Evolutionary conservation across 2,888 invertebrate genomes (phyloP), one percentile per base, ranked within the genome.

Genomic region (Rhagonycha lutea): DNA sequence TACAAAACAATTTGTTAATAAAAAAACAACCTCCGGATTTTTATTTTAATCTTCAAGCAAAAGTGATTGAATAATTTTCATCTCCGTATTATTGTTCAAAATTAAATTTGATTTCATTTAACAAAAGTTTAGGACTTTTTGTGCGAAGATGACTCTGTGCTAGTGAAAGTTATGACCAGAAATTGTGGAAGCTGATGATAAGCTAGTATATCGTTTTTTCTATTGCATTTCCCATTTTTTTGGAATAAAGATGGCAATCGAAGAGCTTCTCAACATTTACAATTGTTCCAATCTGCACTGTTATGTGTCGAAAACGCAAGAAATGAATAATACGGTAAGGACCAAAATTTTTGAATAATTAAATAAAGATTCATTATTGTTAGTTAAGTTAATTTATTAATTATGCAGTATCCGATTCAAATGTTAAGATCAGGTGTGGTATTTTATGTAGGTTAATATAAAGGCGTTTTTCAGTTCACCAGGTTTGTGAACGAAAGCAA

Each of bases 371-470:
- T 23, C 24, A 8, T 65, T n/a, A 8, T 65, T n/a, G 12, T 14
- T 24, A n/a, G 26, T 12, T 65, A 65, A 12, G 24, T 12, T 18
- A 18, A 18, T 18, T 18, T 18, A 18, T 18, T 18, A 18, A 18
- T 18, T 18, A 18, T 24, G 24, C 47, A 47, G 7, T 32, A 32
- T 12, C 2, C 47, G n/a, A 47, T 47, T 47, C 2, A n/a, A 47
- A 12, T 47, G 47, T 47, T n/a, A 47, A 47, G 23, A n/a, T 74
- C 74, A 71, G 73, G 74, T 69, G 70, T 63, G 77, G 72, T 77
- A 8, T 18, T 5, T 65, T 76, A 76, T 67, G 67, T 73, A 60
- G 73, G 73, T 68, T 76, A 72, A 72, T 62, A 67, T 63, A 70
- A 69, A 61, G 28, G 24, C 11, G 65, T 72, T 68, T 75, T 75